phyloP scores from a whole-genome alignment of 1,140 invertebrate species.

The Papilio machaon region DNA sequence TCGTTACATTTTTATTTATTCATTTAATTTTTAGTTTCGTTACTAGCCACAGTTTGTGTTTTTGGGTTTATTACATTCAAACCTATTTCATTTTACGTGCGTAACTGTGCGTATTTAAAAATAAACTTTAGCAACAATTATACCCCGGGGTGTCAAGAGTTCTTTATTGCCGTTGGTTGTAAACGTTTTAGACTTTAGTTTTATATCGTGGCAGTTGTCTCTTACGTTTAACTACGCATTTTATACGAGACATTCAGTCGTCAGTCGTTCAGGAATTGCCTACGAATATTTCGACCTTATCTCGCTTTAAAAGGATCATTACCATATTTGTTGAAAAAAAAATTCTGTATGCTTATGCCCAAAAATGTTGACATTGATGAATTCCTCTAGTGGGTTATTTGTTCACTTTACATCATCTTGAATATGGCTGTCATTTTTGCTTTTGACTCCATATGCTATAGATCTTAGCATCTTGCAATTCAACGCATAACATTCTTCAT shows the following conservation, averaged over 20 bases:
- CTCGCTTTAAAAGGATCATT: background rate
- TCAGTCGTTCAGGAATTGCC: constrained; percentile 23
- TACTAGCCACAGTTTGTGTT: background rate
- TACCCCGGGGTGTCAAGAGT: constrained; percentile 4
- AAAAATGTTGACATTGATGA: too few species aligned
- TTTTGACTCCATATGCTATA: too few species aligned
- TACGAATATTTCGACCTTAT: constrained; percentile 2
- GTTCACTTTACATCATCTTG: too few species aligned
- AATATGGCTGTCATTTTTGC: too few species aligned
- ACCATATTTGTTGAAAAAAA: background rate
- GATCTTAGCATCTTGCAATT: too few species aligned
- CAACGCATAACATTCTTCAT: too few species aligned
- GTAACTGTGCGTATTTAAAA: constrained; percentile 29
- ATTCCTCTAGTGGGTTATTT: background rate
- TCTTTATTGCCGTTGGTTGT: constrained; percentile 26
- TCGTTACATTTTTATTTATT: background rate
- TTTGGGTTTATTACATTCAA: background rate
- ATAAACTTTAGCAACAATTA: constrained; percentile 18
- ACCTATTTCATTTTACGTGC: constrained; percentile 50
- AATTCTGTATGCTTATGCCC: background rate
- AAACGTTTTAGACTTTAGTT: constrained; percentile 32
- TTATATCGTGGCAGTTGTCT: constrained; percentile 30
- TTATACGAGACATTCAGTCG: constrained; percentile 5
- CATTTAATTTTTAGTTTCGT: too few species aligned
- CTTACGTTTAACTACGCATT: constrained; percentile 21